Evolutionary conservation across 2,888 invertebrate species (phyloP).

Genomic region (Prosopocoilus inquinatus): DNA sequence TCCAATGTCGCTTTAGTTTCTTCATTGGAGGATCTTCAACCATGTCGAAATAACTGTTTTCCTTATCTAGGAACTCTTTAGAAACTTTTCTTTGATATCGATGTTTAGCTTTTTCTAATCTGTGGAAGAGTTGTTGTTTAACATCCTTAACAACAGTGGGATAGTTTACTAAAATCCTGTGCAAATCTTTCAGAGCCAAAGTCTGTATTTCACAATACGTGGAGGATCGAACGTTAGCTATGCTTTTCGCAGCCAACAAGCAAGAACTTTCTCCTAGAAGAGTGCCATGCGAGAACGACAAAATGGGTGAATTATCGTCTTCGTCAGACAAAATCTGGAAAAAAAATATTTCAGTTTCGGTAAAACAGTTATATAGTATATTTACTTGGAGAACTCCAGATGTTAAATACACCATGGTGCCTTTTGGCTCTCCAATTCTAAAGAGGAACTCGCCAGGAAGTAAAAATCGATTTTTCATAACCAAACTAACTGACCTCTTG

Average conservation of each 20-base stretch:
- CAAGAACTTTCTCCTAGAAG: conserved; percentile 55
- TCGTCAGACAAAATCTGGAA: conserved; percentile 51
- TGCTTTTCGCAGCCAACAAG: conserved; percentile 49
- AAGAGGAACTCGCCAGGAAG: conserved; percentile 54
- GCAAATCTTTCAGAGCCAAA: conserved; percentile 52
- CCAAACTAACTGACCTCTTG: conserved; percentile 52
- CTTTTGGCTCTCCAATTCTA: conserved; percentile 53
- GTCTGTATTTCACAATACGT: conserved; percentile 56
- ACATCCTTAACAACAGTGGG: conserved; percentile 45
- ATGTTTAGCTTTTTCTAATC: too few relatives aligned
- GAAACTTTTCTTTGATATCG: too few relatives aligned
- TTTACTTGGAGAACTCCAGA: conserved; percentile 51
- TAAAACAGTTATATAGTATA: not conserved
- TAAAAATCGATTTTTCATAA: conserved; percentile 55
- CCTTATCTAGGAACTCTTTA: too few relatives aligned
- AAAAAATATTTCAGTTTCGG: not conserved
- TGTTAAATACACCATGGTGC: conserved; percentile 54
- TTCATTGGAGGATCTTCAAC: not conserved
- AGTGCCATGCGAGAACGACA: conserved; percentile 54
- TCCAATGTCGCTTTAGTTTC: conserved; percentile 11
- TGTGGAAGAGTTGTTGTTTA: conserved; percentile 7
- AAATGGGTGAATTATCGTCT: conserved; percentile 57
- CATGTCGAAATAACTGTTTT: too few relatives aligned
- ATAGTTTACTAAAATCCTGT: conserved; percentile 53
- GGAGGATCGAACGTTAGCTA: conserved; percentile 48